Evolutionary conservation across 2,113 vertebrate species (phyloP).

Genomic region (Antechinus stuartii): DNA sequence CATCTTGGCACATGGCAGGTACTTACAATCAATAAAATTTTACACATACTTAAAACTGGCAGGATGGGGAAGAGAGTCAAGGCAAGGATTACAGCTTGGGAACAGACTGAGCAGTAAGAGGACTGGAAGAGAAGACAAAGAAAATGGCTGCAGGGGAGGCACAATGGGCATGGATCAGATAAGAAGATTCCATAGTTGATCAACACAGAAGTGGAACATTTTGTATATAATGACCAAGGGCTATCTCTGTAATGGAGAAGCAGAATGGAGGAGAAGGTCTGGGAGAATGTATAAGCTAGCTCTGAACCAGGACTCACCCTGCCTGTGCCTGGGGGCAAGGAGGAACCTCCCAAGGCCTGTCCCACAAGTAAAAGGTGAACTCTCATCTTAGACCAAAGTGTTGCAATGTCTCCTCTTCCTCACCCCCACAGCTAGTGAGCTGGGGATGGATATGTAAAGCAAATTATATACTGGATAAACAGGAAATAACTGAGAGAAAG

Average conservation of each 20-base stretch:
- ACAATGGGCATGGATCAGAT: no score
- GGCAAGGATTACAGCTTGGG: no score
- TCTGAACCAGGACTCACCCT: background rate
- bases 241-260: background rate
- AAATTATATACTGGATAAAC: background rate
- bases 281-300: background rate
- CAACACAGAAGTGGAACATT: background rate
- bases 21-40: no score
- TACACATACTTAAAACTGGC: no score
- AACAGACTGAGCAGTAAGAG: no score
- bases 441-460: background rate
- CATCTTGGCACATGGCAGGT: no score
- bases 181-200: background rate
- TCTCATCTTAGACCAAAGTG: background rate
- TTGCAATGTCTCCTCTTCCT: no score
- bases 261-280: background rate
- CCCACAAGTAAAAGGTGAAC: background rate
- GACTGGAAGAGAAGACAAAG: no score
- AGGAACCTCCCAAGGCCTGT: background rate
- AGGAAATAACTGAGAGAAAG: background rate
- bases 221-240: background rate
- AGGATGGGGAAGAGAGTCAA: no score
- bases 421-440: no score
- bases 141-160: no score
- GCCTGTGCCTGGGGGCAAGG: background rate